Evolutionary conservation across 2,113 vertebrate species (phyloP).

Genomic region (Tichodroma muraria): DNA sequence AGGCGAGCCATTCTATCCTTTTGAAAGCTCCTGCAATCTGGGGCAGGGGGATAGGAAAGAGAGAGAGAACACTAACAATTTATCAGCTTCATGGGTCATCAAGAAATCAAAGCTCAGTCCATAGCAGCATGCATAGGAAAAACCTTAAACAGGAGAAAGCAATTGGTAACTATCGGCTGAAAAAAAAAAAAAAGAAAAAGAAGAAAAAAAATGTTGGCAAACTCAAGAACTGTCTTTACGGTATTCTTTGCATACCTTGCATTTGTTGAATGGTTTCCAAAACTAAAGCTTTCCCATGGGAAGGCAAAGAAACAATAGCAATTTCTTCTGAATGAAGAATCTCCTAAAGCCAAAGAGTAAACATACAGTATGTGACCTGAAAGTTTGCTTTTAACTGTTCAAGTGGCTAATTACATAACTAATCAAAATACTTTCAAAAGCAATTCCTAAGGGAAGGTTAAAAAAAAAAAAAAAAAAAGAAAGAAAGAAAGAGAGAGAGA

Average conservation of each 20-base stretch:
- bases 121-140: background rate
- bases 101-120: slow-evolving; percentile 16
- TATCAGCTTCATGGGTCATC: background rate
- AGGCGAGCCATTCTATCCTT: background rate
- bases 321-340: slow-evolving; percentile 75
- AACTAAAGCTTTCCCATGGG: slow-evolving; percentile 78
- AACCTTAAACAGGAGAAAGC: slow-evolving; percentile 3
- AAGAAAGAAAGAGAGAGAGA: rapidly evolving
- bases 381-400: slow-evolving; percentile 38
- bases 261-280: slow-evolving; percentile 71
- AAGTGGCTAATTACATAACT: slow-evolving; percentile 64
- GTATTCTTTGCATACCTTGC: slow-evolving; percentile 67
- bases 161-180: background rate
- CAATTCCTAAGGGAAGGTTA: background rate
- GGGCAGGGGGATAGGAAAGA: background rate
- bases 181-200: slow-evolving; percentile 1
- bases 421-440: slow-evolving; percentile 61
- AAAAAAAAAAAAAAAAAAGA: background rate
- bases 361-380: slow-evolving; percentile 59
- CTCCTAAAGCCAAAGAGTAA: slow-evolving; percentile 72
- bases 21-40: background rate
- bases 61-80: background rate
- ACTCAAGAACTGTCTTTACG: slow-evolving; percentile 31
- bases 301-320: slow-evolving; percentile 75
- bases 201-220: slow-evolving; percentile 26